Conservation (phyloP, 2,888 invertebrate genomes). For the Drosophila formosana region DNA sequence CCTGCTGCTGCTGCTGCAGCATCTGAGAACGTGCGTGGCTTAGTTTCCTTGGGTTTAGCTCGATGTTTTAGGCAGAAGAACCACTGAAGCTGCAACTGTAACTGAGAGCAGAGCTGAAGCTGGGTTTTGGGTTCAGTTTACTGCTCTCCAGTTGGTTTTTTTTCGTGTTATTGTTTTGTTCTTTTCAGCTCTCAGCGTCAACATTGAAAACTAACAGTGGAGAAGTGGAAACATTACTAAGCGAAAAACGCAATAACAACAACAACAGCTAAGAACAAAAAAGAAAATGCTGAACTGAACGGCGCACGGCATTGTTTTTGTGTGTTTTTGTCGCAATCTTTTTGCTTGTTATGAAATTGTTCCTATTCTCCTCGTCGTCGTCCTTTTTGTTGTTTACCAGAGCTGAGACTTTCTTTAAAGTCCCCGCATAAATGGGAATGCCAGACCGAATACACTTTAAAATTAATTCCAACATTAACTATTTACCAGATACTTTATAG, state of each 20-base stretch:
- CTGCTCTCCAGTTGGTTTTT: not conserved
- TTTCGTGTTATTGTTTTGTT: too few species aligned
- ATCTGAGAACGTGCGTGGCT: conserved; percentile 46
- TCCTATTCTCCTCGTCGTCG: not conserved
- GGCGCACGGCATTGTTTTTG: conserved; percentile 62
- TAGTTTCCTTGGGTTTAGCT: conserved; percentile 18
- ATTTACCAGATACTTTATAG: too few species aligned
- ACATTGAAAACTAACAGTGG: conserved; percentile 28
- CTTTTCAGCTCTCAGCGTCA: conserved; percentile 29
- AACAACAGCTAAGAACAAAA: conserved; percentile 13
- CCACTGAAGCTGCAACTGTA: not conserved
- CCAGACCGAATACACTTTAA: too few species aligned
- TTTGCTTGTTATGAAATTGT: conserved; percentile 5
- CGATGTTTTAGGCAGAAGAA: not conserved
- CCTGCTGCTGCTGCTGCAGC: conserved; percentile 7
- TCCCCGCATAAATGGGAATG: too few species aligned
- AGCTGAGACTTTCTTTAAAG: not conserved
- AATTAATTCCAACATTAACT: too few species aligned
- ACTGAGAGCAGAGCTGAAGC: not conserved
- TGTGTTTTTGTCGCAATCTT: conserved; percentile 8
- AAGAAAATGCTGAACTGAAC: conserved; percentile 24
- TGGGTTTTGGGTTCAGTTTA: not conserved
- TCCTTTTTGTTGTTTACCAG: too few species aligned
- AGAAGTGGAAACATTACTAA: conserved; percentile 37
- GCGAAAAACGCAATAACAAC: conserved; percentile 8